phyloP scores from a whole-genome alignment of 2,888 invertebrate genomes.

The Metellina segmentata region DNA sequence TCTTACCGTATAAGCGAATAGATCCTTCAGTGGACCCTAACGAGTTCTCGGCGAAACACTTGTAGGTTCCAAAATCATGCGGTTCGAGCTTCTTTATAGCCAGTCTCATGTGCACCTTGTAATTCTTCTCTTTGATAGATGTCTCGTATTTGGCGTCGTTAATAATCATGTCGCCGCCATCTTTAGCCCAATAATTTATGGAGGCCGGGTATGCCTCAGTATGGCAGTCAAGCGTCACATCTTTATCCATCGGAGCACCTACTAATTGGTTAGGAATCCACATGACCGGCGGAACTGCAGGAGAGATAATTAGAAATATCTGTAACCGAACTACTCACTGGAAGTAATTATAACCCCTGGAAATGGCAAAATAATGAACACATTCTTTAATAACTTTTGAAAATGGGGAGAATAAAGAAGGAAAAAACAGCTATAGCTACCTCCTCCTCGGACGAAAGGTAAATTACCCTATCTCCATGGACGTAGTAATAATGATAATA shows the following conservation, averaged over 20 bases:
- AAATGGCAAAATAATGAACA: slow-evolving; percentile 69
- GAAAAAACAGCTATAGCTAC: neutral
- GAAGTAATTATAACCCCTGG: slow-evolving; percentile 75
- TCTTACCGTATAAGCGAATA: slow-evolving; percentile 79
- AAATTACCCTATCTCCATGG: slow-evolving; percentile 63
- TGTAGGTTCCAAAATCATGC: slow-evolving; percentile 86
- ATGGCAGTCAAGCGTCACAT: slow-evolving; percentile 89
- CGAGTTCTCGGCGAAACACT: slow-evolving; percentile 79
- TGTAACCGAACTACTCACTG: slow-evolving; percentile 56
- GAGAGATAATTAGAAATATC: slow-evolving; percentile 70
- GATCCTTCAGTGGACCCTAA: slow-evolving; percentile 79
- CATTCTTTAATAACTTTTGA: slow-evolving; percentile 38
- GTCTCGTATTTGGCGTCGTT: slow-evolving; percentile 85
- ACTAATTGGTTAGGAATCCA: slow-evolving; percentile 91
- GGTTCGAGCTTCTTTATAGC: slow-evolving; percentile 89
- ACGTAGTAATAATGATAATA: slow-evolving; percentile 54
- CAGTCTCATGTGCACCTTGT: slow-evolving; percentile 93
- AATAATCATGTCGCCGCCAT: slow-evolving; percentile 78
- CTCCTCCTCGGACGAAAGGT: slow-evolving; percentile 27
- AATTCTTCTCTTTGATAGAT: slow-evolving; percentile 80
- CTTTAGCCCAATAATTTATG: slow-evolving; percentile 90
- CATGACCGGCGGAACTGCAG: slow-evolving; percentile 90
- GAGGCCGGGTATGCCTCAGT: slow-evolving; percentile 94
- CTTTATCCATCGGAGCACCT: slow-evolving; percentile 88
- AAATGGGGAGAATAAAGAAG: slow-evolving; percentile 6